Conservation (phyloP, 2,797 vertebrate genomes). For the Pipistrellus pygmaeus region DNA sequence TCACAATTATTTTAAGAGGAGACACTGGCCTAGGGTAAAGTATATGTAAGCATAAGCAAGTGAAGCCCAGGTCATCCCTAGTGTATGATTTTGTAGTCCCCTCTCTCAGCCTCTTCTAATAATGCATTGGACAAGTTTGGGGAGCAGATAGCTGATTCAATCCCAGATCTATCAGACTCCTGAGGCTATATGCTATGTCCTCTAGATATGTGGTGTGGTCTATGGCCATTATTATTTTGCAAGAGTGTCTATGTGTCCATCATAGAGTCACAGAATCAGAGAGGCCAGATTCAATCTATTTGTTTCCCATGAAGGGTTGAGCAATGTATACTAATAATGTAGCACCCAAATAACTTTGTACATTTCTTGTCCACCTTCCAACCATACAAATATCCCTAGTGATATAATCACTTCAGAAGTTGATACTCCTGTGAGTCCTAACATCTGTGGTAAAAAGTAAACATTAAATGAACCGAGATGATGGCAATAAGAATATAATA, state of each 20-base stretch:
- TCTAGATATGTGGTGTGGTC: background rate
- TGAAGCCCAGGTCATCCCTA: background rate
- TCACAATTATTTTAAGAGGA: background rate
- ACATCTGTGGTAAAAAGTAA: constrained; percentile 16
- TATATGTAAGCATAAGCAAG: background rate
- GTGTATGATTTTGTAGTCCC: background rate
- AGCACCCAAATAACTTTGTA: background rate
- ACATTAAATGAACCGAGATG: background rate
- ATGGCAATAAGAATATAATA: constrained; percentile 19
- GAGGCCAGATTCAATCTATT: background rate
- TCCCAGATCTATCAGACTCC: background rate
- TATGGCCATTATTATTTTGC: background rate
- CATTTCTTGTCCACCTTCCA: constrained; percentile 31
- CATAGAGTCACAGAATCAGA: background rate
- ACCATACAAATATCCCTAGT: constrained; percentile 17
- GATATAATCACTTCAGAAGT: constrained; percentile 16
- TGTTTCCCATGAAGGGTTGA: constrained; percentile 7
- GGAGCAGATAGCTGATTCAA: background rate
- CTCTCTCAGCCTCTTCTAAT: background rate
- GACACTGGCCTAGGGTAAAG: background rate
- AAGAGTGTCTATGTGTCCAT: background rate
- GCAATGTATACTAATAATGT: constrained; percentile 19
- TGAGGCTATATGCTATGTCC: background rate
- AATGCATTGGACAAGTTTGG: background rate
- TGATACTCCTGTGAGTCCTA: background rate